phyloP scores from a whole-genome alignment of 2,113 vertebrate species.

The Entelurus aequoreus region DNA sequence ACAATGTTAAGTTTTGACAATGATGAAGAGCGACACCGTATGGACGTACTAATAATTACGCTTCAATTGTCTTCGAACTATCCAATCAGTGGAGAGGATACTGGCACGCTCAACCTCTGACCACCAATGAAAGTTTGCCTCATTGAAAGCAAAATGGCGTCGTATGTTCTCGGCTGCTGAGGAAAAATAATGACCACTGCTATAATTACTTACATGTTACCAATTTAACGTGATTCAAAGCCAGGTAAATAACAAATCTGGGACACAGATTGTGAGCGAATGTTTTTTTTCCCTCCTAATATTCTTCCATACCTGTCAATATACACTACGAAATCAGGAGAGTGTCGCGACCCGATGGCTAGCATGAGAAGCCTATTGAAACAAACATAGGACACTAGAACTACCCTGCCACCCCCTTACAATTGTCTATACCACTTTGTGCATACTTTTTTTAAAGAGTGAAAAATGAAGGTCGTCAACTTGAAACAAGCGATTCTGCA shows the following conservation, averaged over 20 bases:
- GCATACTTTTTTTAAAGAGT: too few relatives aligned
- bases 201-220: neutral
- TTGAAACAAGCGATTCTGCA: slow-evolving; percentile 95
- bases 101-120: neutral
- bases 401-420: too few relatives aligned
- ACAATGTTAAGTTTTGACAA: accelerated
- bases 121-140: slow-evolving; percentile 48
- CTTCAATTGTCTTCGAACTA: neutral
- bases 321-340: neutral
- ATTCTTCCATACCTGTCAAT: neutral
- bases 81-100: slow-evolving; percentile 44
- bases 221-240: neutral
- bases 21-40: slow-evolving; percentile 37
- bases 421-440: too few relatives aligned
- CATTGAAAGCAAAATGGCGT: slow-evolving; percentile 19
- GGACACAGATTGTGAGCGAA: accelerated
- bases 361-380: slow-evolving; percentile 1
- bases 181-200: neutral
- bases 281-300: neutral
- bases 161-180: neutral
- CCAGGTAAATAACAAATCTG: slow-evolving; percentile 20
- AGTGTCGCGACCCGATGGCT: slow-evolving; percentile 18
- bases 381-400: neutral
- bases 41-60: neutral
- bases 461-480: slow-evolving; percentile 91